A percentile compares a stretch with the other conserved stretches of the same genome.
phyloP scores from a whole-genome alignment of 2,113 vertebrate genomes.

The Sturnus vulgaris region DNA sequence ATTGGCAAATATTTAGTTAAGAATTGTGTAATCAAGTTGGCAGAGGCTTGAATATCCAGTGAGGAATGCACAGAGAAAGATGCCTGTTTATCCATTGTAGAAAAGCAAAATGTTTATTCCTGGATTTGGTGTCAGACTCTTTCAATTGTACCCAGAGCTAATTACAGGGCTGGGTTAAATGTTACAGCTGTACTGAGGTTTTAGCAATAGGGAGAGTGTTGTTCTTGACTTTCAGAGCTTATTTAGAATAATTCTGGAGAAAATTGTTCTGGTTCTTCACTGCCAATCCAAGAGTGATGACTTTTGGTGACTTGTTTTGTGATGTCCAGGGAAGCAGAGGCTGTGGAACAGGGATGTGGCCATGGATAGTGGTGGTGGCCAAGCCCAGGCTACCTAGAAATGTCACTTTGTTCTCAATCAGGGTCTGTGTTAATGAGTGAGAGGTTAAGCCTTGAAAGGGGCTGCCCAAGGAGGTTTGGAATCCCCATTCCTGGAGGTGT shows the following conservation, averaged over 20 bases:
- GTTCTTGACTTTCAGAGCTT: neutral
- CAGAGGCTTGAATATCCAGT: neutral
- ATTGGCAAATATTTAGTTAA: conserved; percentile 68
- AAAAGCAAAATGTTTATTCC: conserved; percentile 36
- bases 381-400: neutral
- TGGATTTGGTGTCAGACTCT: neutral
- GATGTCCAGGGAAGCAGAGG: neutral
- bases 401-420: neutral
- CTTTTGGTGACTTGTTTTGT: neutral
- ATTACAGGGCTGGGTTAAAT: neutral
- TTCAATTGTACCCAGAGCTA: neutral
- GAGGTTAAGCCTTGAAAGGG: neutral
- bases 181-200: neutral
- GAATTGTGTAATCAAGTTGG: conserved; percentile 41
- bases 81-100: conserved; percentile 18
- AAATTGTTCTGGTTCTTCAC: neutral
- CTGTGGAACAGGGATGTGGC: neutral
- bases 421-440: neutral
- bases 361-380: neutral
- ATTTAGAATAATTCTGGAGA: neutral
- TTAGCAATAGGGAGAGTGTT: neutral
- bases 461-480: neutral
- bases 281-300: rapidly evolving
- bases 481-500: neutral
- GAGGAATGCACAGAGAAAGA: neutral